These are phyloP conservation scores for Argya squamiceps DNA, from an alignment of 2,797 vertebrate species.

Conservation along the genomic window DNA sequence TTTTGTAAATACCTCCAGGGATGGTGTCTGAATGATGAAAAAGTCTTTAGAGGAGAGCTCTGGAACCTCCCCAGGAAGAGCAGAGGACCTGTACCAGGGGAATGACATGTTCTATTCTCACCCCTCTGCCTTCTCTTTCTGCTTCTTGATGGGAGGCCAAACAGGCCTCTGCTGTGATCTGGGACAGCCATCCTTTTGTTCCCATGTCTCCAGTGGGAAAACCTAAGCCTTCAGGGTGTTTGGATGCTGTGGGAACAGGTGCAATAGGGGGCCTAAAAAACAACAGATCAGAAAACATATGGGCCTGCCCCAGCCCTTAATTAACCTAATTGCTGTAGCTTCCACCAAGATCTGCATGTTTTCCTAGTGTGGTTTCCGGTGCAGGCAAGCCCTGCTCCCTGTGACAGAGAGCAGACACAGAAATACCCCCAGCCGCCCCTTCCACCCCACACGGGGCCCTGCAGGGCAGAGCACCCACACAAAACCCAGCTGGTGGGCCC, in stretches of 20 bases:
- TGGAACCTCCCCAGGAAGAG: neutral
- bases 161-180: neutral
- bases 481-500: neutral
- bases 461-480: neutral
- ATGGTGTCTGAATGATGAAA: neutral
- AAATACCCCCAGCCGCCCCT: neutral
- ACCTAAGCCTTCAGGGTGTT: neutral
- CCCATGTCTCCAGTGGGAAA: neutral
- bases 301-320: slow-evolving; percentile 18
- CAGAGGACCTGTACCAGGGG: neutral
- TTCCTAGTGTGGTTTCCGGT: neutral
- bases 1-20: neutral
- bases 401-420: neutral
- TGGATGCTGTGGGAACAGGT: slow-evolving; percentile 35
- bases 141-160: neutral
- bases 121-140: neutral
- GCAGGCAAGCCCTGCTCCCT: neutral
- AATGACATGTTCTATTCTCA: neutral
- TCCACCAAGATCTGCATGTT: neutral
- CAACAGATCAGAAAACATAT: slow-evolving; percentile 60
- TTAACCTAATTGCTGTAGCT: slow-evolving; percentile 53
- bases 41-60: neutral
- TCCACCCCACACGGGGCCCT: neutral
- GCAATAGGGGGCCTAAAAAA: neutral
- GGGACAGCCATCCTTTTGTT: neutral